Evolutionary conservation across 2,797 vertebrate species (phyloP).

Genomic region (Telmatherina bonti): DNA sequence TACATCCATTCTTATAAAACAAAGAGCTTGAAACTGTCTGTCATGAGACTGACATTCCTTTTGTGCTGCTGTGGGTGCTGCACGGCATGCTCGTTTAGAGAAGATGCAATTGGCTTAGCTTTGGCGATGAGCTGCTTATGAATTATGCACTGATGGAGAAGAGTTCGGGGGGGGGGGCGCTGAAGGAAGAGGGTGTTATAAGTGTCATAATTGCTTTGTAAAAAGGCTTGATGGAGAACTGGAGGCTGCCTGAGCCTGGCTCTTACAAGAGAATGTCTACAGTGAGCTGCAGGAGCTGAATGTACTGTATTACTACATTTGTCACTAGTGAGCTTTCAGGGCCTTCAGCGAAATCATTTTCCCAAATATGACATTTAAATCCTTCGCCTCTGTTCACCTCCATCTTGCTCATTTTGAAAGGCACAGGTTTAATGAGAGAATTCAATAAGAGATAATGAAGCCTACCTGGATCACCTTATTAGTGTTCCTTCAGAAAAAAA

Average conservation of each 20-base stretch:
- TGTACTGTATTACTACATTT: slow-evolving; percentile 30
- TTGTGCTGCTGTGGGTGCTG: slow-evolving; percentile 60
- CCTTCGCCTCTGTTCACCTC: slow-evolving; percentile 16
- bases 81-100: slow-evolving; percentile 50
- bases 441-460: slow-evolving; percentile 38
- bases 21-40: slow-evolving; percentile 55
- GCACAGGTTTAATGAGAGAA: slow-evolving; percentile 20
- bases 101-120: slow-evolving; percentile 61
- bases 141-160: slow-evolving; percentile 71
- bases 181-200: slow-evolving; percentile 51
- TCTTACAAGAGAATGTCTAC: slow-evolving; percentile 32
- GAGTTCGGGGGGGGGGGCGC: slow-evolving; percentile 6
- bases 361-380: slow-evolving; percentile 31
- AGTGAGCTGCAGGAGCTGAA: slow-evolving; percentile 31
- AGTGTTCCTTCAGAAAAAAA: slow-evolving; percentile 34
- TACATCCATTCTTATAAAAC: slow-evolving; percentile 60
- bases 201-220: slow-evolving; percentile 64
- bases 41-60: slow-evolving; percentile 61
- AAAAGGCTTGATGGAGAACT: slow-evolving; percentile 59
- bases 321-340: slow-evolving; percentile 22
- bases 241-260: slow-evolving; percentile 32
- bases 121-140: slow-evolving; percentile 59
- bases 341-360: slow-evolving; percentile 10
- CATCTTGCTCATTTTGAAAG: slow-evolving; percentile 17
- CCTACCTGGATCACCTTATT: slow-evolving; percentile 57